phyloP scores from a whole-genome alignment of 1,140 invertebrate species.

The Drosophila malerkotliana region DNA sequence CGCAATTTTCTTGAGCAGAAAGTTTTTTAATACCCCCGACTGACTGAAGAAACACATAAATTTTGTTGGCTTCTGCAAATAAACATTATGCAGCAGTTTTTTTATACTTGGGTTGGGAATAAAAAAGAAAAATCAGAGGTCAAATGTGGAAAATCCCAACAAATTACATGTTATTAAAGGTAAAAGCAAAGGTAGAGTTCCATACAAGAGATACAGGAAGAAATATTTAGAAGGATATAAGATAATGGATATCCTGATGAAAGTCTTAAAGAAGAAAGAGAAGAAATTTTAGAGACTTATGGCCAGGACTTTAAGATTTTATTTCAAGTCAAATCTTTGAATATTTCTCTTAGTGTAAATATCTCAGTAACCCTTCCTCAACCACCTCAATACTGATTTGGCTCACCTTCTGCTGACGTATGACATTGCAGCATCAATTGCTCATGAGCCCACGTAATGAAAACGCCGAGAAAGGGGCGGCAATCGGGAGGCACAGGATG shows the following conservation, averaged over 20 bases:
- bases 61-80: slow-evolving; percentile 64
- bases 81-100: slow-evolving; percentile 80
- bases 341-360: slow-evolving; percentile 17
- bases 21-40: slow-evolving; percentile 74
- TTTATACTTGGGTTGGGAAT: slow-evolving; percentile 29
- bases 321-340: too few species aligned
- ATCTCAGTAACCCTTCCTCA: slow-evolving; percentile 33
- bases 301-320: too few species aligned
- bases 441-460: slow-evolving; percentile 73
- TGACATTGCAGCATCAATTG: slow-evolving; percentile 82
- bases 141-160: slow-evolving; percentile 24
- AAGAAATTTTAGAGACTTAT: too few species aligned
- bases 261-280: too few species aligned
- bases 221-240: neutral
- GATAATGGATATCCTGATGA: too few species aligned
- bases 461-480: slow-evolving; percentile 32
- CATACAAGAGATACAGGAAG: neutral
- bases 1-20: slow-evolving; percentile 61
- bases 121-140: slow-evolving; percentile 1
- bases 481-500: neutral
- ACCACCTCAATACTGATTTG: slow-evolving; percentile 49
- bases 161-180: slow-evolving; percentile 28
- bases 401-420: slow-evolving; percentile 78
- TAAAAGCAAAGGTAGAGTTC: slow-evolving; percentile 1
- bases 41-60: slow-evolving; percentile 61